Conservation (phyloP, 1,140 invertebrate genomes). For the Tenebrio molitor region DNA sequence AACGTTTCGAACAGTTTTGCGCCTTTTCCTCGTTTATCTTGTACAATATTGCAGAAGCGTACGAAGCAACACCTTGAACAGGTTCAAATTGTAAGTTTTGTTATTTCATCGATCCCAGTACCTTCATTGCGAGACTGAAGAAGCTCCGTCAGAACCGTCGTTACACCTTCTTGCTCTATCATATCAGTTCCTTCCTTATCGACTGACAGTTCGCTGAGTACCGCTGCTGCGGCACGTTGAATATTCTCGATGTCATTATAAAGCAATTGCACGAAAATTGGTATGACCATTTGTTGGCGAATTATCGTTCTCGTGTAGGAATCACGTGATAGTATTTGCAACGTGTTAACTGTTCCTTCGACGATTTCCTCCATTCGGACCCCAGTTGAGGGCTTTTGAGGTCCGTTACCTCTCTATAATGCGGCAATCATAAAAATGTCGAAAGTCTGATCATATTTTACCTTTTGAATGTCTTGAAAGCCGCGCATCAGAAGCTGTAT, state of each 20-base stretch:
- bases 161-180: constrained; percentile 96
- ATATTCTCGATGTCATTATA: constrained; percentile 98
- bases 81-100: neutral
- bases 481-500: constrained; percentile 93
- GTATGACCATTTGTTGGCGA: constrained; percentile 90
- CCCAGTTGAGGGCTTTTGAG: constrained; percentile 74
- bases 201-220: constrained; percentile 93
- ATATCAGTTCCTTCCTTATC: constrained; percentile 97
- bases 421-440: neutral
- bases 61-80: constrained; percentile 1
- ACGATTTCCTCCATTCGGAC: constrained; percentile 98
- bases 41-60: constrained; percentile 2
- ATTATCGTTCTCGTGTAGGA: constrained; percentile 92
- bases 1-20: constrained; percentile 1
- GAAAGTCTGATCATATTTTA: constrained; percentile 66
- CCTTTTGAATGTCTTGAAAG: constrained; percentile 91
- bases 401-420: constrained; percentile 8
- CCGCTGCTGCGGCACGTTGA: constrained; percentile 95
- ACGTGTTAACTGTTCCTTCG: constrained; percentile 94
- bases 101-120: constrained; percentile 39
- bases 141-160: constrained; percentile 92
- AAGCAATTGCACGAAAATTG: constrained; percentile 92
- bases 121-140: constrained; percentile 94
- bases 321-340: constrained; percentile 95
- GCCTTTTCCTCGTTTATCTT: constrained; percentile 15